These are phyloP conservation scores for Thecophora atra DNA, from an alignment of 2,888 invertebrate species.

Conservation along the genomic window DNA sequence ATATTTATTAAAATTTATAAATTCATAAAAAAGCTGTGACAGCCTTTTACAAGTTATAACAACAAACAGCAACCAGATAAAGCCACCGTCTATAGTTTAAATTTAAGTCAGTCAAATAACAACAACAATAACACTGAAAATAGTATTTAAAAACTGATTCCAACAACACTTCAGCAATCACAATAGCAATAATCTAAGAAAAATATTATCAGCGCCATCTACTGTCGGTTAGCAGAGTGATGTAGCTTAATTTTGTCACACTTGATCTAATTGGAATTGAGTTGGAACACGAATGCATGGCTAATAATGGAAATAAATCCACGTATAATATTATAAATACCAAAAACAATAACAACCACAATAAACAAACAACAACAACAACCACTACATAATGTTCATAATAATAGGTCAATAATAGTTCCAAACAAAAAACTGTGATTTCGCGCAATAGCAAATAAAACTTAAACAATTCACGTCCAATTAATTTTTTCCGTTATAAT, in stretches of 20 bases:
- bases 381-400: constrained; percentile 11
- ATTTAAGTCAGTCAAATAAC: constrained; percentile 13
- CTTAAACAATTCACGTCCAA: neutral
- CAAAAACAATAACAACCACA: constrained; percentile 49
- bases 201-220: no score
- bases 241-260: no score
- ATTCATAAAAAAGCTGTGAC: no score
- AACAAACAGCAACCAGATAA: constrained; percentile 30
- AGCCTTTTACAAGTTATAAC: no score
- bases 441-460: constrained; percentile 36
- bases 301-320: neutral
- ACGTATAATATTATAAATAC: constrained; percentile 23
- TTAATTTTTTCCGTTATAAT: no score
- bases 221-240: no score
- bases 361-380: constrained; percentile 42
- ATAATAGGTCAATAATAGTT: constrained; percentile 40
- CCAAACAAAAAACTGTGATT: constrained; percentile 45
- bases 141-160: no score
- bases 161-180: no score
- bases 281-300: neutral
- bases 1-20: no score
- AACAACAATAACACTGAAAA: no score
- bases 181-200: no score
- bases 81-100: constrained; percentile 47
- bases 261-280: no score